Evolutionary conservation across 2,113 vertebrate genomes (phyloP), one percentile per base, ranked within the genome.

Genomic region (Ageneiosus marmoratus): DNA sequence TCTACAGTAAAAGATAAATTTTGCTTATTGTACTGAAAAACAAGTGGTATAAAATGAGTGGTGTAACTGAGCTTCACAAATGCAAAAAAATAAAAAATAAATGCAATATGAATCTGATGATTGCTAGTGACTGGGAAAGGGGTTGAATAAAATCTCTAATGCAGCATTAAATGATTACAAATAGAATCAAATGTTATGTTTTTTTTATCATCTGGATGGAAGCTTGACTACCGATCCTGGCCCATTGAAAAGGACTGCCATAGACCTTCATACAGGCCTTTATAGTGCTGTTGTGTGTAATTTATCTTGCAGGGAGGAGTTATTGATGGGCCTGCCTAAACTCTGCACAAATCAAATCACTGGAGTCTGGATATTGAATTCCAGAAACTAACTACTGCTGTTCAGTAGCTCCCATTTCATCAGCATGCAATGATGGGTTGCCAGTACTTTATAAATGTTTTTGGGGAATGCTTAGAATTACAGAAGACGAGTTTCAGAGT

Each of bases 281-380:
- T 74, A 74, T 50, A 51, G 15, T 16, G 46, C 46, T 74, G 46
- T 16, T 51, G 46, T 48, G 46, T 50, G 46, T 74, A 18, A 74
- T 74, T 74, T 74, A 74, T 74, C 46, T 18, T 74, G 70, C n/a
- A 74, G 70, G 15, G 70, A 50, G 46, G 46, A 51, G 70, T 46
- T 50, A 74, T 29, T 50, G 70, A 74, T 74, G n/a, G 70, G 8
- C 29, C 46, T 74, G 46, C 70, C n/a, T 8, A 50, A 74, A 51
- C 70, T 51, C 46, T 29, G 70, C 70, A 50, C 70, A 74, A 74
- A 74, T 74, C 70, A 74, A 50, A 50, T 74, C 70, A 51, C 0
- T 74, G 70, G 46, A 74, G 70, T 50, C 70, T 29, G n/a, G 70
- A 74, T 74, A 74, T 51, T 74, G 46, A 74, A 74, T 74, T 51